These are phyloP conservation scores for Clarias laeviceps DNA, from an alignment of 2,797 vertebrate genomes.

Conservation along the genomic window DNA sequence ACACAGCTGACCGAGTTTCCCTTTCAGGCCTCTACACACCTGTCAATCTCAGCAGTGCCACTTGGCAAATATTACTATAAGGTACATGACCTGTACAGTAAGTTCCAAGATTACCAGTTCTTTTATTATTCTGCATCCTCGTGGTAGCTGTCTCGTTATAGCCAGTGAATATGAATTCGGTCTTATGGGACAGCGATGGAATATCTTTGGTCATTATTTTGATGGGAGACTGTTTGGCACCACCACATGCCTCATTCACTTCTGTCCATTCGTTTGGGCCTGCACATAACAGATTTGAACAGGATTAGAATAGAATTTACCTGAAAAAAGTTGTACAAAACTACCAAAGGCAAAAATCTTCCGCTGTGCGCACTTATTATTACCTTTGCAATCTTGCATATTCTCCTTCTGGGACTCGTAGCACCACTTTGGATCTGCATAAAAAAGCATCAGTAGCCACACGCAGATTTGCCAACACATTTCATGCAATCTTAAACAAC, in stretches of 20 bases:
- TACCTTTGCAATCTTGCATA: slow-evolving; percentile 69
- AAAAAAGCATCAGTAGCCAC: not conserved
- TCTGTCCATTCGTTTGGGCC: slow-evolving; percentile 75
- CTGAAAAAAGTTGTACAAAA: not conserved
- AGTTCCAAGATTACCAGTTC: slow-evolving; percentile 73
- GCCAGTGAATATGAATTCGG: slow-evolving; percentile 72
- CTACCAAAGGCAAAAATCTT: not conserved
- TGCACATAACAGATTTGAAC: slow-evolving; percentile 49
- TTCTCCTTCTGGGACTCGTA: not conserved
- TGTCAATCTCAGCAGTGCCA: not conserved
- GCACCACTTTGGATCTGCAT: slow-evolving; percentile 51
- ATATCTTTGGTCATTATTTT: too few species aligned
- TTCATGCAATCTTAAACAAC: too few species aligned
- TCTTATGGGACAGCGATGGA: too few species aligned
- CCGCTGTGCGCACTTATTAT: not conserved
- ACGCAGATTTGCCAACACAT: not conserved
- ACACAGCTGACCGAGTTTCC: too few species aligned
- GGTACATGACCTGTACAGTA: not conserved
- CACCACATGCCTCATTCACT: slow-evolving; percentile 53
- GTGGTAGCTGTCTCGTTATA: slow-evolving; percentile 72
- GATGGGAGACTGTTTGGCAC: slow-evolving; percentile 78
- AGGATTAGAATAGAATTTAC: too few species aligned
- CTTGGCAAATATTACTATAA: not conserved
- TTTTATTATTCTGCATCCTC: slow-evolving; percentile 76
- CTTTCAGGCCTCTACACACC: not conserved